A percentile compares a stretch with the other conserved stretches of the same genome.
Evolutionary conservation across 2,888 invertebrate species (phyloP).

Genomic region (Amiota minor): DNA sequence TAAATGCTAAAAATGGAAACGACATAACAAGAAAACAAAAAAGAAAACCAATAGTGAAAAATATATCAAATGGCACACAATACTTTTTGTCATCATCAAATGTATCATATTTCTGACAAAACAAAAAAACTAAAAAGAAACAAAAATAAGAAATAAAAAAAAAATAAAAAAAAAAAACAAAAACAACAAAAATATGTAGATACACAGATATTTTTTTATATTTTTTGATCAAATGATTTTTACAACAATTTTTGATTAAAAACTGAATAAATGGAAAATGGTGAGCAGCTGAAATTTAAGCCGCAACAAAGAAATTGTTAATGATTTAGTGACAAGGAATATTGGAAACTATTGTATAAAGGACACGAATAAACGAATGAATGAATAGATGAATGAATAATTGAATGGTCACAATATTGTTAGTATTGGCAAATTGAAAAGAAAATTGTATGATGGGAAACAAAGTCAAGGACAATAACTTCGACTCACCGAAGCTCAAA

Average conservation of each 20-base stretch:
- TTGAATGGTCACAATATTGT: neutral
- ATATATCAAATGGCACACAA: too few relatives aligned
- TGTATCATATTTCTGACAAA: neutral
- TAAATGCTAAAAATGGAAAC: too few relatives aligned
- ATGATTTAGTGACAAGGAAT: neutral
- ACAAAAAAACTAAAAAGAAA: neutral
- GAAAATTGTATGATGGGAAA: too few relatives aligned
- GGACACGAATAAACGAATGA: neutral
- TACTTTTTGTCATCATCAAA: neutral
- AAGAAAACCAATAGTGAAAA: too few relatives aligned
- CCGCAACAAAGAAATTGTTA: slow-evolving; percentile 4
- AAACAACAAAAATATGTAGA: neutral
- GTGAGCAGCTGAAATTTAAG: neutral
- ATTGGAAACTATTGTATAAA: neutral
- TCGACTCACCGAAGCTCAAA: too few relatives aligned
- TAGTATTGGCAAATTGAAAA: neutral
- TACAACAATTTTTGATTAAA: slow-evolving; percentile 1
- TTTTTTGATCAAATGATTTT: neutral
- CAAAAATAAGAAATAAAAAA: neutral
- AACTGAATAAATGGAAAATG: neutral
- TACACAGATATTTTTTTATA: neutral
- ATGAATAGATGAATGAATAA: neutral
- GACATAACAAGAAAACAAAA: too few relatives aligned
- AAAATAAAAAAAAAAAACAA: neutral
- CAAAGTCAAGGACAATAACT: too few relatives aligned